Base-by-base conservation (phyloP, 2,797 vertebrate genomes). In the Ctenopoma kingsleyae region DNA sequence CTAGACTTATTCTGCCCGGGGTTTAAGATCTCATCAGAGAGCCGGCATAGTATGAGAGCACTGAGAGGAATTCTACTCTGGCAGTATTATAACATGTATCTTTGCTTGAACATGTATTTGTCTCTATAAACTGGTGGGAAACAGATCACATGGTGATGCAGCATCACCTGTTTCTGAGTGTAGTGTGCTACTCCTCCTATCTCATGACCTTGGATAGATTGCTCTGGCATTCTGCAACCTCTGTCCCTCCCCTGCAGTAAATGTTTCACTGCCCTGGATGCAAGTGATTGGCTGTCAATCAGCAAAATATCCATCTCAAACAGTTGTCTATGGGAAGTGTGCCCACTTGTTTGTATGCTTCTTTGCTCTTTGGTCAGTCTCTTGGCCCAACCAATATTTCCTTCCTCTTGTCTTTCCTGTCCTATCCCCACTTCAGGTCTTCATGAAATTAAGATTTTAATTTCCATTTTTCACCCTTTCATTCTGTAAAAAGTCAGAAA, bases 151-250 rank as follows among this genome's bases (percentile, higher is more conserved):
- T 81, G 81, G 40, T 12, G 65, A 62, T 44, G 83, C 74, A 56
- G 65, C 55, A 23, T 36, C 23, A 46, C 72, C 67, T 66, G 59
- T 68, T 80, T 75, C 53, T 2, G 62, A 59, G 57, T 38, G 27
- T 60, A 80, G 87, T 85, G 78, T 86, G 83, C 82, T 44, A 13
- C 84, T 63, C 63, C 82, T 69, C 60, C 32, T 74, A 68, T 59
- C 68, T 38, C 35, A 41, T 84, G 90, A 92, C 91, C 90, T 91
- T 92, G 91, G 80, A 61, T 74, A 57, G 70, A 87, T 84, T 25
- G 55, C 82, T 64, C 41, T 60, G 80, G 81, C 77, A 55, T 70
- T 56, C 65, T 13, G 30, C 61, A 48, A 44, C 61, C 64, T 20
- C 47, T 8, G 0, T 22, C 74, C 55, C 65, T 20, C 67, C 63